phyloP scores from a whole-genome alignment of 92 coral and sea anemone species.

The Plumapathes pennacea region DNA sequence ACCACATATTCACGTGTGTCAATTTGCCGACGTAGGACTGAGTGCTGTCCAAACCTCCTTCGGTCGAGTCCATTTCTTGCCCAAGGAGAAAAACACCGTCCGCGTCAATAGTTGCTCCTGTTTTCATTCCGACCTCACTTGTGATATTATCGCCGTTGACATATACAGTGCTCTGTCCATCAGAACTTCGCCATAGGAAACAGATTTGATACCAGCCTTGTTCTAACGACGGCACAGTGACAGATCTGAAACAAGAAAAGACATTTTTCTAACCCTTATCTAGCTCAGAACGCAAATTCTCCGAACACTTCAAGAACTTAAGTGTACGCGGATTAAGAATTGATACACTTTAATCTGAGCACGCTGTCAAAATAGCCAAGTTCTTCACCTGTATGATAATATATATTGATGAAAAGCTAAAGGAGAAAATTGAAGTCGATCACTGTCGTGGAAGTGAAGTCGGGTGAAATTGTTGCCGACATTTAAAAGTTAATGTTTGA shows the following conservation, averaged over 20 bases:
- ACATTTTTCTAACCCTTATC: too few species aligned
- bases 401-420: too few species aligned
- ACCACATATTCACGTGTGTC: slow-evolving; percentile 7
- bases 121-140: not conserved
- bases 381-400: too few species aligned
- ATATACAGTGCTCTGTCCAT: not conserved
- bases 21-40: slow-evolving; percentile 5
- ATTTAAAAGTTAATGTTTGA: too few species aligned
- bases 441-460: too few species aligned
- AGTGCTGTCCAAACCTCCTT: not conserved
- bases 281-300: too few species aligned
- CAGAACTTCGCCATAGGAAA: not conserved
- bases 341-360: too few species aligned
- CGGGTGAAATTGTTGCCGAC: too few species aligned
- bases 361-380: too few species aligned
- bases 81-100: slow-evolving; percentile 4
- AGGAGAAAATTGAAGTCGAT: too few species aligned
- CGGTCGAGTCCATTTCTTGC: not conserved
- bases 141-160: not conserved
- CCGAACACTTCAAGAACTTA: too few species aligned
- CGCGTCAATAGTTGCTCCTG: not conserved
- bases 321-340: too few species aligned
- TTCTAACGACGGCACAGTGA: not conserved
- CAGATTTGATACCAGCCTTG: not conserved
- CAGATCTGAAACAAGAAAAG: not conserved